Base-by-base conservation (phyloP, 2,797 vertebrate genomes). In the Carduelis carduelis region DNA sequence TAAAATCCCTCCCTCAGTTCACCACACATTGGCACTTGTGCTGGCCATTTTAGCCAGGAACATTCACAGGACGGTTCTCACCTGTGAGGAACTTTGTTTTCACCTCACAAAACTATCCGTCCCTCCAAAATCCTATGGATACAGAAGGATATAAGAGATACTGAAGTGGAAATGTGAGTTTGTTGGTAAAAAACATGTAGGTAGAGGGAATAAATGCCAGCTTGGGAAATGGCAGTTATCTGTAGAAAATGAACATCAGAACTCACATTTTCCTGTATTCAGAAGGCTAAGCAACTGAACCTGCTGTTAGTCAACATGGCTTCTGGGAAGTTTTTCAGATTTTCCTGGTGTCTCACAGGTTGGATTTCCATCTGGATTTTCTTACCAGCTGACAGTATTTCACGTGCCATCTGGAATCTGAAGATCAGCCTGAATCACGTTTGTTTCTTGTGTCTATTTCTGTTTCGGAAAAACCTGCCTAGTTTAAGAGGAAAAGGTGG, bases 331-430 rank as follows among this genome's bases (percentile, higher is more conserved):
- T 21, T 75, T 86, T 78, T 90, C 77, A 75, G 39, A 50, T 83
- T 83, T 91, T 18, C 34, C 50, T 75, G 23, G 21, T 88, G 32
- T 89, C 68, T 89, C 32, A 50, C 49, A 57, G 69, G 43, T 70
- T 27, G 21, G 34, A 76, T 92, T 88, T 96, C 70, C 72, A 68
- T 68, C 71, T 81, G 80, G 83, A 79, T 90, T 94, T 90, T 72
- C 32, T 76, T 96, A 66, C 43, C 66, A 88, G 61, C 28, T 91
- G 46, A 55, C 30, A 75, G 27, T 64, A 78, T 26, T 88, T 83
- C n/a, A 43, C 6, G 3, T 78, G 43, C 69, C 55, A 61, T 61
- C 65, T 96, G 72, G 39, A 80, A 89, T 85, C 53, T 71, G 53
- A 87, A 69, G 68, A 83, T 80, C 59, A 74, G 11, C 66, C 68